Evolutionary conservation across 2,797 vertebrate genomes (phyloP).

Genomic region (Sphenopsis melanotis): DNA sequence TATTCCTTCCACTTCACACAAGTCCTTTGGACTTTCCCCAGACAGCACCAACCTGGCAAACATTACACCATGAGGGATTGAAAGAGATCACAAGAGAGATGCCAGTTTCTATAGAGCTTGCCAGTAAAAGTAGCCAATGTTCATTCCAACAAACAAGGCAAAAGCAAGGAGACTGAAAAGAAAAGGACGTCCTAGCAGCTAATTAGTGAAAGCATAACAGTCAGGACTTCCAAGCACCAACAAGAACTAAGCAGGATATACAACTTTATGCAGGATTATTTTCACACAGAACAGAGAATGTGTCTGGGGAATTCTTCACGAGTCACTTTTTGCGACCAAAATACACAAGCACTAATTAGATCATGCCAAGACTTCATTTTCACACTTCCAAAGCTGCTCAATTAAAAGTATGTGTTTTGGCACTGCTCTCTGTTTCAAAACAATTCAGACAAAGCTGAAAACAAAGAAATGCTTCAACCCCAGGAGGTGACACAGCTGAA

Average conservation of each 20-base stretch:
- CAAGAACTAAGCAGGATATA: neutral
- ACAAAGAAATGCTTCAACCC: slow-evolving; percentile 11
- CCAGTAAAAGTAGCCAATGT: neutral
- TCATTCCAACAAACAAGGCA: neutral
- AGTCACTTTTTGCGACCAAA: slow-evolving; percentile 34
- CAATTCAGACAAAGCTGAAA: slow-evolving; percentile 38
- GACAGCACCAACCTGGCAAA: neutral
- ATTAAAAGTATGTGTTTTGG: slow-evolving; percentile 51
- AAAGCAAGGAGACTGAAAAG: neutral
- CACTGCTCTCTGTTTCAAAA: slow-evolving; percentile 32
- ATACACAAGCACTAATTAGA: slow-evolving; percentile 53
- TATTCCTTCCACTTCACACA: neutral
- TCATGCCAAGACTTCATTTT: slow-evolving; percentile 31
- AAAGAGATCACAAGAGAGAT: neutral
- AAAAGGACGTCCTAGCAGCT: neutral
- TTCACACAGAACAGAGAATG: neutral
- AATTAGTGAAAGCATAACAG: neutral
- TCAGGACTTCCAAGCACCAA: slow-evolving; percentile 18
- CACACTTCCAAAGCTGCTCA: slow-evolving; percentile 47
- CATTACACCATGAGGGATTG: neutral
- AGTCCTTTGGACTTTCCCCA: neutral
- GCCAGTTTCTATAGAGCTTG: neutral
- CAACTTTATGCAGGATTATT: neutral
- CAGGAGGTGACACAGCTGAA: slow-evolving; percentile 11
- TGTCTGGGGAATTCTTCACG: neutral